Conservation (phyloP, 2,797 vertebrate genomes). For the Gadopsis marmoratus region DNA sequence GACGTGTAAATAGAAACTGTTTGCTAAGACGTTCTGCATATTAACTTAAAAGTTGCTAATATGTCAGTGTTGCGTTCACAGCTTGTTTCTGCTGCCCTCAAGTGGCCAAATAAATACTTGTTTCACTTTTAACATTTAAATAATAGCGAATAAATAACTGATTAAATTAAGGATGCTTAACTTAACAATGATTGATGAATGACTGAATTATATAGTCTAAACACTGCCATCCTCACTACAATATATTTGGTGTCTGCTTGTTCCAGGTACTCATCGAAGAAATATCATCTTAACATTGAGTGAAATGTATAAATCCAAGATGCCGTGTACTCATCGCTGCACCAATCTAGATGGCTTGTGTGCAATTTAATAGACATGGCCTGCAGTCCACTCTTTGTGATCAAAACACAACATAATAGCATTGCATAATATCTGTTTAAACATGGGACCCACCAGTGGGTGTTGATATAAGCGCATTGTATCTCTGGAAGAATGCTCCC, state of each 20-base stretch:
- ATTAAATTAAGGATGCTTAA: constrained; percentile 1
- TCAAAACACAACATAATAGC: not conserved
- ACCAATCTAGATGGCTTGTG: not conserved
- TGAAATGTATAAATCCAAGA: not conserved
- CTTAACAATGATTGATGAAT: not conserved
- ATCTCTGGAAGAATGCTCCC: constrained; percentile 18
- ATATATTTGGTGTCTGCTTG: not conserved
- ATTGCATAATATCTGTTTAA: not conserved
- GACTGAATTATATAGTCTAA: not conserved
- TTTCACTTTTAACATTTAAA: not conserved
- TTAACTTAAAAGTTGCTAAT: not conserved
- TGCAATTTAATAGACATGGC: not conserved
- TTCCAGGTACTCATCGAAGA: not conserved
- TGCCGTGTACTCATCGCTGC: not conserved
- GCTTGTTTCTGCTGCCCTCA: not conserved
- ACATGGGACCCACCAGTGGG: not conserved
- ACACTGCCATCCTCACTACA: not conserved
- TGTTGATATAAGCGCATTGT: not conserved
- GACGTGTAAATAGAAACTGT: not conserved
- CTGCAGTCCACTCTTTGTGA: no score
- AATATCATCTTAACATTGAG: not conserved
- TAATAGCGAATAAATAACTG: not conserved
- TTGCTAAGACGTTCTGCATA: not conserved
- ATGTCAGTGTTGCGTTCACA: not conserved
- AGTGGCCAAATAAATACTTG: no score